Base-by-base conservation (phyloP, 2,888 invertebrate genomes). In the Cenopis cana region DNA sequence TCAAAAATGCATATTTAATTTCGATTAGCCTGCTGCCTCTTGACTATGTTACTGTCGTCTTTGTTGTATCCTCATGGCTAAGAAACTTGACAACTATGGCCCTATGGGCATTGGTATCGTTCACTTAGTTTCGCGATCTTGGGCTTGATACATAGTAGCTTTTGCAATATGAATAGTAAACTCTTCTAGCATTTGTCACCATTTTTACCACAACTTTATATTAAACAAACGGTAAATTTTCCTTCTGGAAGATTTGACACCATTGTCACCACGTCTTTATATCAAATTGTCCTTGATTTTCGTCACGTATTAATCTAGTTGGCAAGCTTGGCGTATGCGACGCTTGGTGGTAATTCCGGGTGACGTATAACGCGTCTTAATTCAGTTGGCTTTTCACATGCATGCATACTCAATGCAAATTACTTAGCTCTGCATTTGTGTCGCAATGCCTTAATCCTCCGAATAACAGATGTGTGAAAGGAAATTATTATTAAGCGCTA, bases 301-400 rank as follows among this genome's bases (percentile, higher is more conserved):
- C 64, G 38, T 64, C 36, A 64, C 64, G n/a, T 33, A n/a, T 38
- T 62, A 64, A 62, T 64, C 38, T 20, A 64, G 38, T 64, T 64
- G 11, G 36, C 52, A 64, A 64, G 64, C 64, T 38, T 33, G 18
- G 18, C 36, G 29, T 50, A 29, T 50, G 38, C 57, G 57, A 36
- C 20, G 62, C 20, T 52, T 38, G 20, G 38, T 24, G 33, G 20
- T 64, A 64, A 64, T 64, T 64, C 52, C 18, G 11, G 52, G 17
- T 54, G 64, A 54, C 52, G 38, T 64, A 20, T 20, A 64, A 64
- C 38, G 12, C 55, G 64, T 64, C 64, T 54, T 54, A 64, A 64
- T 64, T 54, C 52, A 38, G 52, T 64, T 64, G 52, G 52, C 52
- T 50, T 64, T 38, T 54, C 64, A 54, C 52, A 46, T 64, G 52